Base-by-base conservation (phyloP, 2,113 vertebrate genomes). In the Zosterops hypoxanthus region DNA sequence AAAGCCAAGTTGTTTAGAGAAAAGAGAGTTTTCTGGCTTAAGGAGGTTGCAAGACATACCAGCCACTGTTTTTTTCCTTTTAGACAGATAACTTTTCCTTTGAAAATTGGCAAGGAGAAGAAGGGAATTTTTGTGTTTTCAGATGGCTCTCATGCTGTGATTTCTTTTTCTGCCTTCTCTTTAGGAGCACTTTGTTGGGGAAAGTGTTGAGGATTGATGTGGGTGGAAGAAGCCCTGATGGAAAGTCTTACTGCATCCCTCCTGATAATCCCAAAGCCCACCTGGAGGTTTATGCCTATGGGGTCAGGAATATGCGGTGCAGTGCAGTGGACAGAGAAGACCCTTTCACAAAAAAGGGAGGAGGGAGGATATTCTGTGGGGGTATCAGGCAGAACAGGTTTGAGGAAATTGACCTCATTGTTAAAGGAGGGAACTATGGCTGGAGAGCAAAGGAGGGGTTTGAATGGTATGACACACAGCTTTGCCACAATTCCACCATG, bases 361-460 rank as follows among this genome's bases (percentile, higher is more conserved):
- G 95, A 49, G 98, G 98, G 24, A 97, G 98, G 60, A 98, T 99
- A 26, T 98, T 99, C 97, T 99, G 98, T 47, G 99, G 98, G 29
- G 98, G 99, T 2, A 98, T 99, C 0, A 97, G 98, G 18, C 98
- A 99, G 94, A 99, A 99, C 95, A 98, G 97, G n/a, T 99, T 98
- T 56, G 99, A 99, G 94, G 98, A 99, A 96, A 95, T 98, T 0
- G 96, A 99, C 86, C 97, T 99, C n/a, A 97, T 99, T 33, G 92
- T 98, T 64, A 98, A 98, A 92, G 98, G 98, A 31, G 98, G 98
- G 29, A 99, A 99, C 96, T 98, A 99, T 0, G 98, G 98, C 65
- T 99, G 99, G 98, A 98, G 99, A 91, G 99, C 98, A 2, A 99
- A 98, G 90, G 98, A 99, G 82, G 98, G 99, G 26, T 98, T 99